Conservation (phyloP, 2,113 vertebrate species). For the Meles meles region DNA sequence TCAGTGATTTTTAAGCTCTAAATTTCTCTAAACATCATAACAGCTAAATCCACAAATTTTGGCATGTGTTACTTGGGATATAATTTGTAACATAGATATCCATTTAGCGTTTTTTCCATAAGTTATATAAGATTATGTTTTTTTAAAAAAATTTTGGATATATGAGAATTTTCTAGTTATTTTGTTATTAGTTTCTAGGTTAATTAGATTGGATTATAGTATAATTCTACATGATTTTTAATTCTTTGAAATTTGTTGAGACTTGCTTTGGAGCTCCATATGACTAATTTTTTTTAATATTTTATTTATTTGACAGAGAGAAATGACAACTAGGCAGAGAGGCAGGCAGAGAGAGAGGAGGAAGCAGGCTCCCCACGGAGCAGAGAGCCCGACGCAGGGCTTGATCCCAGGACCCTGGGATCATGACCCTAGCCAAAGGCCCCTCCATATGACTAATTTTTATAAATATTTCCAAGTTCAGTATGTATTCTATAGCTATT, state of each 20-base stretch:
- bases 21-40: not conserved
- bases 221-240: not conserved
- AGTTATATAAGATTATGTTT: not conserved
- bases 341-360: no score
- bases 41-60: not conserved
- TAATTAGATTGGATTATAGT: not conserved
- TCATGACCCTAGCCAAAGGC: no score
- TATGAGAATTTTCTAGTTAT: not conserved
- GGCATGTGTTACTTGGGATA: not conserved
- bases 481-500: not conserved
- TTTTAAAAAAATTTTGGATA: not conserved
- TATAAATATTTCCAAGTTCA: not conserved
- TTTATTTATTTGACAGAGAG: no score
- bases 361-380: no score
- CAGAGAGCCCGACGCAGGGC: no score
- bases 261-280: not conserved
- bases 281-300: no score
- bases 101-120: not conserved
- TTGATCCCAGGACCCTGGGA: no score
- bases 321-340: no score
- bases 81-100: not conserved
- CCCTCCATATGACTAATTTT: not conserved
- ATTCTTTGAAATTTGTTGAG: not conserved
- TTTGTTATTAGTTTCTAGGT: not conserved
- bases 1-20: not conserved